phyloP scores from a whole-genome alignment of 2,888 invertebrate species.

The Drosophila glabriapex region DNA sequence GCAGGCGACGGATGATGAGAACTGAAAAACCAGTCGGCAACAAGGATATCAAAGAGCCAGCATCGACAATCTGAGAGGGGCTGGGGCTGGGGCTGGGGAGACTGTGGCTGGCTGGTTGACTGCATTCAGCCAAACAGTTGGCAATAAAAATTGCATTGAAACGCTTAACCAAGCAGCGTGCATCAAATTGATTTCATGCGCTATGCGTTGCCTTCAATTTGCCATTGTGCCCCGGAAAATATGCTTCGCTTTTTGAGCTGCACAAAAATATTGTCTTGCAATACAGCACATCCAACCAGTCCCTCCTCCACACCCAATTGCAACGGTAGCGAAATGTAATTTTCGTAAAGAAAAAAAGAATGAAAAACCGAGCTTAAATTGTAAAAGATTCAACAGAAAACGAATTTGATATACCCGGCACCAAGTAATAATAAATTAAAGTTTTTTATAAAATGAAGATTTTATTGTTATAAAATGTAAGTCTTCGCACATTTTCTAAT shows the following conservation, averaged over 20 bases:
- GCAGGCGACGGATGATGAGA: constrained; percentile 58
- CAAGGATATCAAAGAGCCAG: constrained; percentile 30
- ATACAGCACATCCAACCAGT: constrained; percentile 12
- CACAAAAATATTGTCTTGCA: constrained; percentile 77
- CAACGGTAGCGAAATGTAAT: constrained; percentile 67
- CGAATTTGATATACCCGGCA: constrained; percentile 20
- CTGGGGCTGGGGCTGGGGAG: constrained; percentile 14
- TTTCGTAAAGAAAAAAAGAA: constrained; percentile 52
- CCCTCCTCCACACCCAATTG: constrained; percentile 3
- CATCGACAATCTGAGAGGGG: constrained; percentile 1
- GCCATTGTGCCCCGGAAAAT: constrained; percentile 54
- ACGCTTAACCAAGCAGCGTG: constrained; percentile 79
- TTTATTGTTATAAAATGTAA: too few species aligned
- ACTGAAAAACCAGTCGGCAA: constrained; percentile 2
- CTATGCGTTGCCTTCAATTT: constrained; percentile 38
- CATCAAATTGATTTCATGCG: constrained; percentile 79
- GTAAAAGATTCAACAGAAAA: background rate
- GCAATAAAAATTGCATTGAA: constrained; percentile 81
- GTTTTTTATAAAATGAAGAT: background rate
- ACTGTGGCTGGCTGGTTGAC: constrained; percentile 1
- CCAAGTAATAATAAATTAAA: background rate
- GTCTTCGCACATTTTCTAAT: background rate
- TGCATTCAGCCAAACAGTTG: constrained; percentile 66
- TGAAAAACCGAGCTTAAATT: constrained; percentile 4
- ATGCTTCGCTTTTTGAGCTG: constrained; percentile 64